A percentile compares a stretch with the other conserved stretches of the same genome.
phyloP scores from a whole-genome alignment of 2,113 vertebrate species.

The Carassius auratus region DNA sequence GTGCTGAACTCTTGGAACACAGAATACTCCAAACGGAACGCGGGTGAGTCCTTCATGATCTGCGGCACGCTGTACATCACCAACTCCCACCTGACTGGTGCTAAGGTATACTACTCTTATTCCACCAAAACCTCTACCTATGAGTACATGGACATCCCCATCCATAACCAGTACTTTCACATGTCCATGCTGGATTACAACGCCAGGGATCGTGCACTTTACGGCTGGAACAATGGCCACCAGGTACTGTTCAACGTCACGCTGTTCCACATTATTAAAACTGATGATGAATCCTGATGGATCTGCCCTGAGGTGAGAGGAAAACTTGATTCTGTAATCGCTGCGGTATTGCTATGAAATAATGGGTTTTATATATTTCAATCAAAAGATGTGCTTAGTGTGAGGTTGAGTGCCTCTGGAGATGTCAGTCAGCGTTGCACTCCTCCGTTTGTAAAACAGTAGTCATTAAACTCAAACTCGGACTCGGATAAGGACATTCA shows the following conservation, averaged over 20 bases:
- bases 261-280: constrained; percentile 95
- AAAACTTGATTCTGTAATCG: neutral
- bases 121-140: constrained; percentile 97
- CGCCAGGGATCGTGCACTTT: constrained; percentile 90
- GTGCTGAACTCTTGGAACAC: constrained; percentile 94
- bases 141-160: constrained; percentile 95
- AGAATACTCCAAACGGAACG: constrained; percentile 94
- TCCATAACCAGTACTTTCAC: constrained; percentile 98
- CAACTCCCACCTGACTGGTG: constrained; percentile 80
- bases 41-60: constrained; percentile 98
- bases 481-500: neutral
- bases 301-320: neutral
- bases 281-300: constrained; percentile 87
- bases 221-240: constrained; percentile 98
- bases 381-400: constrained; percentile 6
- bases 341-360: neutral
- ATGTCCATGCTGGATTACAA: constrained; percentile 99
- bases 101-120: constrained; percentile 90
- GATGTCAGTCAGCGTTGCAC: constrained; percentile 8
- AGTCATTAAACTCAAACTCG: neutral
- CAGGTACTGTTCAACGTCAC: constrained; percentile 98
- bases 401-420: neutral
- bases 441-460: neutral
- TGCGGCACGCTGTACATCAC: constrained; percentile 95
- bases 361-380: constrained; percentile 5